Conservation (phyloP, 64 coral and sea anemone genomes). For the Pachyseris speciosa region DNA sequence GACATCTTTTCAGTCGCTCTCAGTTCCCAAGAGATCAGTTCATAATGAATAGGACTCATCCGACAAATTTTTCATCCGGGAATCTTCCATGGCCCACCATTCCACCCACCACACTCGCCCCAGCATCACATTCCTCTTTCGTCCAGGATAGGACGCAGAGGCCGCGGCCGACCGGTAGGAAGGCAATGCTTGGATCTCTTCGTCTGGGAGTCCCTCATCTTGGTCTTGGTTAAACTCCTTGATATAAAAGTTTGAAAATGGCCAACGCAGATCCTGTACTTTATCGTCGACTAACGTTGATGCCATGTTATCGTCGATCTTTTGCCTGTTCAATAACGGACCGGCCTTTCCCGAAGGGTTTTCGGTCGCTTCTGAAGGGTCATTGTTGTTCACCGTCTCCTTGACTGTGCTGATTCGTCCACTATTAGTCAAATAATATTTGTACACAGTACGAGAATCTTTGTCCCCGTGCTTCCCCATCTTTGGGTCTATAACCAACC, state of each 20-base stretch:
- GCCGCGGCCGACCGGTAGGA: conserved; percentile 70
- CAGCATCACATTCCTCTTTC: conserved; percentile 75
- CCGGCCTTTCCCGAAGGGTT: background rate
- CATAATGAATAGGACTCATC: background rate
- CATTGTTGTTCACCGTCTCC: background rate
- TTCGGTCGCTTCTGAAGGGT: background rate
- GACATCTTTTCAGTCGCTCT: no score
- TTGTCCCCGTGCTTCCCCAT: background rate
- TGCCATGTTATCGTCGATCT: background rate
- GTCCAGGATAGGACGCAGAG: conserved; percentile 71
- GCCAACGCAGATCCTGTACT: conserved; percentile 78
- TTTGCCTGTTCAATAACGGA: background rate
- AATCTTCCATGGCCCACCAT: conserved; percentile 79
- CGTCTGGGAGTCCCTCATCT: background rate
- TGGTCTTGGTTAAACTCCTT: conserved; percentile 62
- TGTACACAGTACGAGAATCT: background rate
- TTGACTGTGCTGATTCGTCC: background rate
- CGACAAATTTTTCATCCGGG: background rate
- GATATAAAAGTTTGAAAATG: conserved; percentile 82
- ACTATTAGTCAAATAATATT: background rate
- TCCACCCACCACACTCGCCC: conserved; percentile 95
- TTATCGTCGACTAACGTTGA: conserved; percentile 25
- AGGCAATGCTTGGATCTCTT: background rate
- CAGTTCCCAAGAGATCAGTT: background rate
- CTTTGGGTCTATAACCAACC: background rate